A percentile compares a stretch with the other conserved stretches of the same genome.
Conservation (phyloP, 2,113 vertebrate genomes). For the Pedetes capensis region DNA sequence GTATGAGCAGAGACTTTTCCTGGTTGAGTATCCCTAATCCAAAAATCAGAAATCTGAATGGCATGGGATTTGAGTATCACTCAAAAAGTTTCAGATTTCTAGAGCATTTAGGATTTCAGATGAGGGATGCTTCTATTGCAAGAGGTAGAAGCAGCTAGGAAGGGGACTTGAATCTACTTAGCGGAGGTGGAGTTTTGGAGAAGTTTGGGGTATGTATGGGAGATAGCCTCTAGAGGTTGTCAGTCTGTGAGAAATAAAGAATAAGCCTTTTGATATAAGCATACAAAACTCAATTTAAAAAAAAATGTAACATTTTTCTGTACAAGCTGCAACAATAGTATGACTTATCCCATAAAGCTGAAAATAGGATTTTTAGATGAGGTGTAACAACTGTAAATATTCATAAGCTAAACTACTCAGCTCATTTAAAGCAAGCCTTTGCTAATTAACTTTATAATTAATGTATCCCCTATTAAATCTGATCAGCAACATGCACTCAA, state of each 20-base stretch:
- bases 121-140: background rate
- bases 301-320: background rate
- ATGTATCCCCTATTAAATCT: background rate
- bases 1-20: background rate
- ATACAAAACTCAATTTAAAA: background rate
- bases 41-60: background rate
- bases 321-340: background rate
- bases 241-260: background rate
- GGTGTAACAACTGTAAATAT: background rate
- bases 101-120: background rate
- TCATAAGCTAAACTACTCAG: background rate
- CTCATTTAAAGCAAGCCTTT: background rate
- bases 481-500: background rate
- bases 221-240: background rate
- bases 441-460: constrained; percentile 44
- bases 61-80: background rate
- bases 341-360: background rate
- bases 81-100: background rate
- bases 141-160: background rate
- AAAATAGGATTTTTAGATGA: constrained; percentile 35
- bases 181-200: background rate
- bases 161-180: background rate
- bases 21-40: background rate
- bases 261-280: background rate
- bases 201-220: background rate